These are phyloP conservation scores for Brachirus orientalis DNA, from an alignment of 2,113 vertebrate genomes.

Conservation along the genomic window DNA sequence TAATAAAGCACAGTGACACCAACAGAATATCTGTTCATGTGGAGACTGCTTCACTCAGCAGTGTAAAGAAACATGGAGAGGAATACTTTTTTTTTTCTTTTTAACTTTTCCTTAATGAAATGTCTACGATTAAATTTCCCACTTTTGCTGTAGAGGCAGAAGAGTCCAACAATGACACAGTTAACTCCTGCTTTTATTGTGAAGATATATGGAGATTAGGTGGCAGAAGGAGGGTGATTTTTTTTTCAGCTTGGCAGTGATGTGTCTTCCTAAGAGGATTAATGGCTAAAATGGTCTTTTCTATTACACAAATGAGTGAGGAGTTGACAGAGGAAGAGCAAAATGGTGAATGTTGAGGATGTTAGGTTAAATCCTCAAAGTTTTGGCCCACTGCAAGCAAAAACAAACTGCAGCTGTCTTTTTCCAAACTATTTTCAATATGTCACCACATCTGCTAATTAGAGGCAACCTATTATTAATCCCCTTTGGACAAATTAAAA, in stretches of 20 bases:
- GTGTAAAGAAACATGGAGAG: constrained; percentile 2
- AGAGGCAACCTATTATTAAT: constrained; percentile 18
- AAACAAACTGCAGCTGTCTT: neutral
- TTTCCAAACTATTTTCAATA: too few species aligned
- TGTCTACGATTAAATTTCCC: constrained; percentile 49
- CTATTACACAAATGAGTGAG: constrained; percentile 1
- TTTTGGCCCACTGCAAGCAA: neutral
- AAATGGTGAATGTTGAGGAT: too few species aligned
- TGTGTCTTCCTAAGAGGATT: constrained; percentile 28
- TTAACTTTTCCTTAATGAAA: constrained; percentile 38
- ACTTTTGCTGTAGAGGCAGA: constrained; percentile 28
- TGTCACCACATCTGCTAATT: neutral
- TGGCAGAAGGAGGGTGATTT: constrained; percentile 20
- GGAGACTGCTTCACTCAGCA: constrained; percentile 73
- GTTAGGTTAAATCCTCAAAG: neutral
- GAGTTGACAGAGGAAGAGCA: neutral
- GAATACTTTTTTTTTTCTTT: constrained; percentile 4
- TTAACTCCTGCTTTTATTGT: constrained; percentile 52
- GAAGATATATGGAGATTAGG: constrained; percentile 47
- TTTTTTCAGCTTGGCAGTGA: constrained; percentile 20
- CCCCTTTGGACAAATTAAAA: neutral
- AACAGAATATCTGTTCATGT: constrained; percentile 61
- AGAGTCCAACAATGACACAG: constrained; percentile 40
- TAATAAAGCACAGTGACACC: too few species aligned
- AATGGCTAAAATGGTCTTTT: constrained; percentile 22